Evolutionary conservation across 2,113 vertebrate genomes (phyloP), one percentile per base, ranked within the genome.

Genomic region (Etheostoma spectabile): DNA sequence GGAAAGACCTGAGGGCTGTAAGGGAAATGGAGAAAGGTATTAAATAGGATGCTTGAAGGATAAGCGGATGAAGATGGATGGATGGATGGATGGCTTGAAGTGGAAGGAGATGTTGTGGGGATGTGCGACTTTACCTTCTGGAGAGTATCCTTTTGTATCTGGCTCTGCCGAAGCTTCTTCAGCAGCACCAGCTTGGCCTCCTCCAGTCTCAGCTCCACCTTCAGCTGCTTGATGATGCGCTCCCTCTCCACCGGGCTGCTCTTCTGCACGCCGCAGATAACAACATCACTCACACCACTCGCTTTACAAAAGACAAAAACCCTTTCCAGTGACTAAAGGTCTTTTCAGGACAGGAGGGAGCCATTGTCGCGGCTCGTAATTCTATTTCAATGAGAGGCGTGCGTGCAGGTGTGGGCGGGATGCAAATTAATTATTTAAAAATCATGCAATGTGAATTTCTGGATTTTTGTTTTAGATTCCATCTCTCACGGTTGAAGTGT

Each of bases 121-220:
- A 27, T 14, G 18, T 61, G 63, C 12, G 7, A 18, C 33, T n/a
- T 51, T 85, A 98, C 98, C 97, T 99, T 99, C 89, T 97, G 97
- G 5, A 94, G 74, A 2, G 93, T 90, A 62, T 99, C 97, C 88
- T 97, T 99, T 87, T 99, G 97, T 74, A 97, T 97, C 76, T 99
- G 98, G 89, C 97, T 99, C 82, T 99, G 98, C 45, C 97, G 88
- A 3, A 99, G 88, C 71, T 99, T 99, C 88, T 99, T 99, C 86
- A 99, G 90, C 61, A 99, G 87, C 53, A 99, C 97, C 4, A 99
- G 94, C 53, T 97, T 98, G n/a, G 98, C 97, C 91, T 99, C 98
- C 86, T 99, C 97, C 72, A 99, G 91, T 79, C 98, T 86, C 77
- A 99, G 91, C 90, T 99, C 98, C 81, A 98, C 97, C 84, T 97